Evolutionary conservation across 2,113 vertebrate species (phyloP), one percentile per base, ranked within the genome.

Genomic region (Syngnathoides biaculeatus): DNA sequence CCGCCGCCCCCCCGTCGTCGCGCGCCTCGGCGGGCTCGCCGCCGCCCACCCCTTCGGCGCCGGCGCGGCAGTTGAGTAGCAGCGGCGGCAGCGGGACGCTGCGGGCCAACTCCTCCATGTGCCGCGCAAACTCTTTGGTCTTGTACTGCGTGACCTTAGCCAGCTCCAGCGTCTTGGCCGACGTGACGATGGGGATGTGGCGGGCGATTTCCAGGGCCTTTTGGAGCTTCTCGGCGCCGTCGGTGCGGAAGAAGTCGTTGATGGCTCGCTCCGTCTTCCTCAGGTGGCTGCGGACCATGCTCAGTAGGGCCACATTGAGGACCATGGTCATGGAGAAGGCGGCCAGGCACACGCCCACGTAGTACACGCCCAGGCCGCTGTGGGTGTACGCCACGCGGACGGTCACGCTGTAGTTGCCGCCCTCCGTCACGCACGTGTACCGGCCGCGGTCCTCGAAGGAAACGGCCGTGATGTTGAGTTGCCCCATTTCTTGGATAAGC

Each of bases 161-260:
- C 27, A 98, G 75, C 88, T 98, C 97, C 35, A 94, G 78, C 0
- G 96, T 98, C 86, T 97, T 98, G 73, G 93, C 94, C 0, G 94
- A 94, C 0, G 97, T 98, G 69, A 98, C 84, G 82, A 98, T 98
- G 19, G 97, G 97, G 67, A 98, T 99, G 1, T 92, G 93, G 79
- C 98, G 98, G 76, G 97, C 96, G 1, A 99, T 93, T 87, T 99
- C 97, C 8, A 98, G 93, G 0, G 97, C 97, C 66, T 94, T 96
- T 90, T 98, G 97, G 42, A 99, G 92, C 80, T 97, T 98, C 89
- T 99, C 97, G 0, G 94, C 91, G 2, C 97, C 97, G 67, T 99
- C 97, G 0, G 93, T 97, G 59, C 93, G 90, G 89, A 99, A 99
- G 90, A 99, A 97, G 17, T 98, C 97, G 2, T 99, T 96, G 91